Percentiles rank a stretch among this genome's conserved stretches.
phyloP scores from a whole-genome alignment of 2,888 invertebrate species.

The Dryadula phaetusa region DNA sequence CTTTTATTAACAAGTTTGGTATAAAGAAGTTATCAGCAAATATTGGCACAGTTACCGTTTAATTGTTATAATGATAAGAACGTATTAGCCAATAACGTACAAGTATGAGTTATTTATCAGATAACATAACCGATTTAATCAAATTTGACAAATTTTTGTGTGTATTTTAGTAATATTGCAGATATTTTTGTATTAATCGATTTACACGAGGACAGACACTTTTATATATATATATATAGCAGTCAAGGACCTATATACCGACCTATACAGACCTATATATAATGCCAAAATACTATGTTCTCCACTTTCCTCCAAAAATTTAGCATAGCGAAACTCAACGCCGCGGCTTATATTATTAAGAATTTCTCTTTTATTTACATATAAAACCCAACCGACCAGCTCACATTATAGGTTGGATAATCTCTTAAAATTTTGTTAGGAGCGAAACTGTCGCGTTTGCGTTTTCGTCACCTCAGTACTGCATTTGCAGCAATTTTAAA shows the following conservation, averaged over 20 bases:
- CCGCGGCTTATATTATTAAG: no score
- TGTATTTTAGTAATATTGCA: not conserved
- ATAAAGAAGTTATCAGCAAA: constrained; percentile 7
- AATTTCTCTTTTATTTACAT: no score
- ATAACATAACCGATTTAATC: constrained; percentile 28
- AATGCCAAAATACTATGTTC: no score
- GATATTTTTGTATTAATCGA: not conserved
- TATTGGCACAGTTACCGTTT: constrained; percentile 29
- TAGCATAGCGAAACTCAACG: no score
- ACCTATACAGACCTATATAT: no score
- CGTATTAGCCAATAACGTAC: constrained; percentile 23
- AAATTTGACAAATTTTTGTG: not conserved
- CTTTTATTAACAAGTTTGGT: constrained; percentile 1
- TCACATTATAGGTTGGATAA: no score
- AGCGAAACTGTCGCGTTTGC: constrained; percentile 6
- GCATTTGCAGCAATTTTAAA: constrained; percentile 27
- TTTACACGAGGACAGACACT: no score
- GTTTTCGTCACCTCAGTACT: constrained; percentile 19
- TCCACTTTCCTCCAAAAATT: no score
- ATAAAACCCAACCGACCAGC: no score
- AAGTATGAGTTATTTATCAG: constrained; percentile 16
- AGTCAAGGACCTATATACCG: no score
- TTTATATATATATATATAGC: no score
- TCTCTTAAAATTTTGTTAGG: constrained; percentile 22
- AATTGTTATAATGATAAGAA: constrained; percentile 36